Evolutionary conservation across 1,140 invertebrate species (phyloP), one percentile per base, ranked within the genome.

Genomic region (Zaprionus taronus): DNA sequence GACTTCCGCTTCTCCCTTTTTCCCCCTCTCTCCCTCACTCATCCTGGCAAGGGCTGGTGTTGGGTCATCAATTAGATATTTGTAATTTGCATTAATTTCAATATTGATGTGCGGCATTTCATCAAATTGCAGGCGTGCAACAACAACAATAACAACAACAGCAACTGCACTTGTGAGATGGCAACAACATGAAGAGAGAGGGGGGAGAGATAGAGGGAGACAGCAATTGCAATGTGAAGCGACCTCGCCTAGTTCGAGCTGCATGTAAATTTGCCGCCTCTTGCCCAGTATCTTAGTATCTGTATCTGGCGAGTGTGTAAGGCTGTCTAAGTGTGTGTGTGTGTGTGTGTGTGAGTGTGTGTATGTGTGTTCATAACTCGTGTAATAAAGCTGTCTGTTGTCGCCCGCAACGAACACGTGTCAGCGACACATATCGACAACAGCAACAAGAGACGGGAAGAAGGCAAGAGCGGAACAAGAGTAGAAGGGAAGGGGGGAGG

Each of bases 361-460:
- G 44, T 65, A 22, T 63, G 34, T 66, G 47, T 80, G 69, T 69
- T 67, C 74, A 80, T 77, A 80, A 77, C 74, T 80, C 69, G 74
- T 80, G 78, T 80, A 80, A 80, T 77, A 80, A 80, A 80, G 78
- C 78, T 77, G 74, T 80, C 74, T 73, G 75, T 80, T 77, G 80
- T 57, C 89, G 82, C 82, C 72, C 71, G 74, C 81, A 82, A 69
- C 75, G 83, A 81, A 91, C 87, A 86, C 82, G 87, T 91, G 86
- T 91, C 81, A 77, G 75, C 81, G 81, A 79, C 83, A 75, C 74
- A 71, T 71, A 80, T 70, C 55, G 62, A 66, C 80, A 78, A 56
- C 62, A 71, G 31, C 56, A 68, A 53, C 66, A 60, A 53, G 61
- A 62, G 65, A 62, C 31, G 61, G 69, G 60, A 20, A 63, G 28